Percentiles rank a stretch among this genome's conserved stretches.
These are phyloP conservation scores for Machimus rusticus DNA, from an alignment of 2,888 invertebrate species.

Conservation along the genomic window DNA sequence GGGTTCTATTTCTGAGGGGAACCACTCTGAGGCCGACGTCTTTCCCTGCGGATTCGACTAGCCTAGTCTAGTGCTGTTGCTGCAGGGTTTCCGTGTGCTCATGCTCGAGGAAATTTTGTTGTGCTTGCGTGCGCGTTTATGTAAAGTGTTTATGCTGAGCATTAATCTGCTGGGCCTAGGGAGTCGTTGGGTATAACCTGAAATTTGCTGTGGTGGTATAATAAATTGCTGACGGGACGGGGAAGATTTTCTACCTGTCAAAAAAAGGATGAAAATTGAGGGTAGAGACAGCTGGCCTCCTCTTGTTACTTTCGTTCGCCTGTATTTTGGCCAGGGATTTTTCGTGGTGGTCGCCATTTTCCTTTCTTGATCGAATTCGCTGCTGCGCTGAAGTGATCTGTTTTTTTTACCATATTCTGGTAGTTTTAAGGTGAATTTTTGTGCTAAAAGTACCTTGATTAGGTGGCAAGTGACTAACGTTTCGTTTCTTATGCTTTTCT, in stretches of 20 bases:
- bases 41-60: background rate
- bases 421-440: background rate
- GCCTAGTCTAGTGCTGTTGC: background rate
- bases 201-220: slow-evolving; percentile 1
- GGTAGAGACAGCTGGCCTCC: slow-evolving; percentile 23
- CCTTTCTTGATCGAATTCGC: background rate
- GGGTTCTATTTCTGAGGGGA: background rate
- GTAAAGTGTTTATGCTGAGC: background rate
- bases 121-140: background rate
- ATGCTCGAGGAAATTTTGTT: background rate
- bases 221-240: background rate
- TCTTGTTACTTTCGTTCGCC: background rate
- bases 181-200: background rate
- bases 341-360: slow-evolving; percentile 32
- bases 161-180: background rate
- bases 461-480: background rate
- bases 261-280: background rate
- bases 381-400: background rate
- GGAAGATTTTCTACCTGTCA: slow-evolving; percentile 20
- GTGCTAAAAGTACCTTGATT: background rate
- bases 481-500: background rate
- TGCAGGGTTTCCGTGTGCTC: background rate
- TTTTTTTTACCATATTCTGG: background rate
- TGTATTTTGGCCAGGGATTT: background rate
- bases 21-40: background rate